Evolutionary conservation across 2,113 vertebrate species (phyloP).

Genomic region (Microtus oregoni): DNA sequence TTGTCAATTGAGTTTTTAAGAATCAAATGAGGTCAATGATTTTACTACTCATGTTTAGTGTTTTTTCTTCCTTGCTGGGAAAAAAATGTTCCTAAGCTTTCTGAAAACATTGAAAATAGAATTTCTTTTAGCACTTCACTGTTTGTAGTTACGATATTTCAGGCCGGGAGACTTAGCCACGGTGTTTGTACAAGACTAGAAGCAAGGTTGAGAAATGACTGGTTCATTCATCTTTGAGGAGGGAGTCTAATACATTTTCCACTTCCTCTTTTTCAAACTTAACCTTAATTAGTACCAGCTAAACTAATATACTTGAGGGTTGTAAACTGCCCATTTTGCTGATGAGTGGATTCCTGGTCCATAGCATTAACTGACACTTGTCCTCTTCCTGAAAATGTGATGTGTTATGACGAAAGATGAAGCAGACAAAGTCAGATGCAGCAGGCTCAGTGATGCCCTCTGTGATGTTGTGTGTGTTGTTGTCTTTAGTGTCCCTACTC

Average conservation of each 20-base stretch:
- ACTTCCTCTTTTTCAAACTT: not conserved
- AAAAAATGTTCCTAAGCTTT: slow-evolving; percentile 18
- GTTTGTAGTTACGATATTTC: not conserved
- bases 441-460: accelerated
- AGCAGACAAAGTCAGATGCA: accelerated
- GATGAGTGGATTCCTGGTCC: not conserved
- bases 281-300: not conserved
- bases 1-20: slow-evolving; percentile 1
- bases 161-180: not conserved
- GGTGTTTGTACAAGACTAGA: not conserved
- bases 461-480: accelerated
- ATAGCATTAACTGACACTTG: not conserved
- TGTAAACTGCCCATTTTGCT: not conserved
- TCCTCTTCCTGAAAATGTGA: not conserved
- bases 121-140: not conserved
- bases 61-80: not conserved
- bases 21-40: not conserved
- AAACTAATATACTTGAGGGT: not conserved
- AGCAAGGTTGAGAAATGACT: not conserved
- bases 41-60: not conserved
- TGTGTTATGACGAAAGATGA: not conserved
- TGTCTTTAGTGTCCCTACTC: not conserved
- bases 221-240: not conserved
- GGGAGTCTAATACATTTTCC: not conserved
- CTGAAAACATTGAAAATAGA: slow-evolving; percentile 20